A percentile compares a stretch with the other conserved stretches of the same genome.
Evolutionary conservation across 2,888 invertebrate species (phyloP).

Genomic region (Epinotia ramella): DNA sequence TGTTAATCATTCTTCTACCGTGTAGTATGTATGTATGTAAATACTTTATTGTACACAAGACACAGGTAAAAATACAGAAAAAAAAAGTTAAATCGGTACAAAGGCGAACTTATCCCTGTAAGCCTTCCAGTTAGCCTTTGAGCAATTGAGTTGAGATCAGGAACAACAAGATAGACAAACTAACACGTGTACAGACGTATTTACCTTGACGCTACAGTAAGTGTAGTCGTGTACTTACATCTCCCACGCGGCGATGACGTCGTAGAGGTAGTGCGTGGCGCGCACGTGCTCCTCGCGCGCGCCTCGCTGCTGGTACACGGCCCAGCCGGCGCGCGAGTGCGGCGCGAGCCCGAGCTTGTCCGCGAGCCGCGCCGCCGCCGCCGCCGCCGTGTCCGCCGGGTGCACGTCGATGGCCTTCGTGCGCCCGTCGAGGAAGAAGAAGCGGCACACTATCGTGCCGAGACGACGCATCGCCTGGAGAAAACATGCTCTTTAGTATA

Average conservation of each 20-base stretch:
- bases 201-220: too few relatives aligned
- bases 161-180: too few relatives aligned
- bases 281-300: conserved; percentile 96
- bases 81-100: too few relatives aligned
- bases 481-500: background rate
- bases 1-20: too few relatives aligned
- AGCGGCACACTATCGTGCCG: conserved; percentile 96
- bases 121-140: too few relatives aligned
- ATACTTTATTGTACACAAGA: too few relatives aligned
- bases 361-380: conserved; percentile 94
- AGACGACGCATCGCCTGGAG: conserved; percentile 93
- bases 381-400: conserved; percentile 96
- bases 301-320: conserved; percentile 95
- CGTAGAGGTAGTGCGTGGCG: conserved; percentile 96
- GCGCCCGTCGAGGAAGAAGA: conserved; percentile 97
- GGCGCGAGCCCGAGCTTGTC: conserved; percentile 94
- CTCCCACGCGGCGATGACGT: conserved; percentile 98
- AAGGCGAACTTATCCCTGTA: too few relatives aligned
- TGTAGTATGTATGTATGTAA: too few relatives aligned
- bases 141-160: too few relatives aligned
- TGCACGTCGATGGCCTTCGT: conserved; percentile 98
- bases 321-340: conserved; percentile 93
- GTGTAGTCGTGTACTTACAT: conserved; percentile 87
- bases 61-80: too few relatives aligned
- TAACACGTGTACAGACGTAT: too few relatives aligned